Conservation (phyloP, 2,113 vertebrate species). For the Piprites chloris region DNA sequence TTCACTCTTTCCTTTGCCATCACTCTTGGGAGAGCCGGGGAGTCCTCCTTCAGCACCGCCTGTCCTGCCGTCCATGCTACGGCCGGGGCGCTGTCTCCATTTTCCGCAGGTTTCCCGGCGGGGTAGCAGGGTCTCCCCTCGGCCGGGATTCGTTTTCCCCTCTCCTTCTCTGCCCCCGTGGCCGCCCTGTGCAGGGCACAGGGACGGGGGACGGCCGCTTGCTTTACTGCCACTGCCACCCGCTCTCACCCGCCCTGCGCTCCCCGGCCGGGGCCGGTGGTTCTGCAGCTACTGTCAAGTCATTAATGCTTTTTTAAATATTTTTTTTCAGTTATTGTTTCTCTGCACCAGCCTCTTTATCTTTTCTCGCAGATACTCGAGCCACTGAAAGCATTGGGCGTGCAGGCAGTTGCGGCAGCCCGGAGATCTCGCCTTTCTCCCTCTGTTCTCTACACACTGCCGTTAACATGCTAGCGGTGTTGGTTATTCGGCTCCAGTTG, state of each 20-base stretch:
- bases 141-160: not conserved
- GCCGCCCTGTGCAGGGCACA: not conserved
- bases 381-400: not conserved
- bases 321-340: not conserved
- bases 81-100: no score
- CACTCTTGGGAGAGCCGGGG: no score
- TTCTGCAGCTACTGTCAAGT: not conserved
- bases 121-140: not conserved
- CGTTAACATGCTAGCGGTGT: not conserved
- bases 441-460: not conserved
- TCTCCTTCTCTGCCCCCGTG: not conserved
- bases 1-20: not conserved
- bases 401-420: not conserved
- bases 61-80: not conserved
- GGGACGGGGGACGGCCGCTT: not conserved
- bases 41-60: not conserved
- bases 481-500: not conserved
- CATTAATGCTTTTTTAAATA: not conserved
- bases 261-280: not conserved
- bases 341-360: not conserved
- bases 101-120: not conserved
- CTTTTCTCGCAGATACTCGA: not conserved
- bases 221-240: not conserved
- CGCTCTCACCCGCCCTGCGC: not conserved
- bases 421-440: not conserved